Conservation (phyloP, 2,888 invertebrate genomes). For the Dynastes hyllus region DNA sequence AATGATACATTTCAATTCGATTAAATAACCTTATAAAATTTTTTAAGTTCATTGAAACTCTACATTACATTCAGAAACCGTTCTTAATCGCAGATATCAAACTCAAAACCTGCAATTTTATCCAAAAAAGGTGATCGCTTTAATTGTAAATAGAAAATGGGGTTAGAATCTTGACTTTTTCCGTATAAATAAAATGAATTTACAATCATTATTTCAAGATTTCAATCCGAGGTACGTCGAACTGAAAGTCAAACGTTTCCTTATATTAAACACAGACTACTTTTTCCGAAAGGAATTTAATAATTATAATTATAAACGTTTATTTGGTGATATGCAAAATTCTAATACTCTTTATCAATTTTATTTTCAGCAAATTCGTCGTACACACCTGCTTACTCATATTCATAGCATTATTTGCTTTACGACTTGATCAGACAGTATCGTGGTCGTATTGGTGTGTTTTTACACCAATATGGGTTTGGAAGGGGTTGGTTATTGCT, state of each 20-base stretch:
- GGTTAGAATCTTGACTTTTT: conserved; percentile 48
- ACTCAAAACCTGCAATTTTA: too few relatives aligned
- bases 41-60: too few relatives aligned
- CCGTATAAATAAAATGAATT: conserved; percentile 79
- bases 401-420: conserved; percentile 92
- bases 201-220: conserved; percentile 91
- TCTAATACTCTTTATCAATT: not conserved
- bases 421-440: conserved; percentile 90
- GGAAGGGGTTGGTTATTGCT: conserved; percentile 93
- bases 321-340: not conserved
- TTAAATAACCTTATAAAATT: too few relatives aligned
- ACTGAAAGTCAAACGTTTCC: not conserved
- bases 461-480: conserved; percentile 97
- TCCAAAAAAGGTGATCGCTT: too few relatives aligned
- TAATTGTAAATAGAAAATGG: conserved; percentile 45
- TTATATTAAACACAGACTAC: not conserved
- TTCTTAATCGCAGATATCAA: too few relatives aligned
- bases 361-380: conserved; percentile 92
- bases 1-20: too few relatives aligned
- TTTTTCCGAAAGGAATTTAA: conserved; percentile 50
- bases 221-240: conserved; percentile 89
- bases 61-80: too few relatives aligned
- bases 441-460: conserved; percentile 97
- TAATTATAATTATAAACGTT: not conserved
- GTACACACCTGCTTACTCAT: conserved; percentile 94